phyloP scores from a whole-genome alignment of 1,140 invertebrate genomes.

The Acromyrmex echinatior region DNA sequence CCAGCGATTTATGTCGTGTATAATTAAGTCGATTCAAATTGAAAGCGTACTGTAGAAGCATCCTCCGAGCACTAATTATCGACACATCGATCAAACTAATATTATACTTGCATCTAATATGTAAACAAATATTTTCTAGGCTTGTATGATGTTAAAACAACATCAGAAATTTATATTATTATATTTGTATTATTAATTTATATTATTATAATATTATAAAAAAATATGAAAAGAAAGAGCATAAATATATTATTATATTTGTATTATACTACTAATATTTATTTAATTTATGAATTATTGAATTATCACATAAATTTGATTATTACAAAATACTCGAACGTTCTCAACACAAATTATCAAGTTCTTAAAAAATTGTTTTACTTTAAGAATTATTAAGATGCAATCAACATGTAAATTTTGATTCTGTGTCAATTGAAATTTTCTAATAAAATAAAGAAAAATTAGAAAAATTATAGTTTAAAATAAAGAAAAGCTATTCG shows the following conservation, averaged over 20 bases:
- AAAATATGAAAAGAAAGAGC: too few relatives aligned
- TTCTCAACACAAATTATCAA: not conserved
- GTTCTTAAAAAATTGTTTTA: not conserved
- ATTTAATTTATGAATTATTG: not conserved
- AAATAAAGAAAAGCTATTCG: not conserved
- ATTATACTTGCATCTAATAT: not conserved
- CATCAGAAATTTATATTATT: too few relatives aligned
- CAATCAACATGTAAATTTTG: not conserved
- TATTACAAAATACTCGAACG: not conserved
- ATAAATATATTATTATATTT: too few relatives aligned
- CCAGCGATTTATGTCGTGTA: constrained; percentile 37
- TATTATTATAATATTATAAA: too few relatives aligned
- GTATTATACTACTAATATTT: too few relatives aligned
- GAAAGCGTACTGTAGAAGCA: not conserved
- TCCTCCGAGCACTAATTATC: not conserved
- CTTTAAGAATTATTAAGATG: not conserved
- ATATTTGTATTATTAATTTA: too few relatives aligned
- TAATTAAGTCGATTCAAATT: constrained; percentile 49
- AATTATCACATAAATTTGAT: not conserved
- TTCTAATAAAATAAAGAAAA: not conserved
- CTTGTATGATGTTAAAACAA: too few relatives aligned
- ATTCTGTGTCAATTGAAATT: not conserved
- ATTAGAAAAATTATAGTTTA: not conserved
- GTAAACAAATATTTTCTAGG: not conserved
- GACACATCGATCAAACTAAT: constrained; percentile 32